Conservation (phyloP, 2,113 vertebrate genomes). For the Spheniscus mendiculus region DNA sequence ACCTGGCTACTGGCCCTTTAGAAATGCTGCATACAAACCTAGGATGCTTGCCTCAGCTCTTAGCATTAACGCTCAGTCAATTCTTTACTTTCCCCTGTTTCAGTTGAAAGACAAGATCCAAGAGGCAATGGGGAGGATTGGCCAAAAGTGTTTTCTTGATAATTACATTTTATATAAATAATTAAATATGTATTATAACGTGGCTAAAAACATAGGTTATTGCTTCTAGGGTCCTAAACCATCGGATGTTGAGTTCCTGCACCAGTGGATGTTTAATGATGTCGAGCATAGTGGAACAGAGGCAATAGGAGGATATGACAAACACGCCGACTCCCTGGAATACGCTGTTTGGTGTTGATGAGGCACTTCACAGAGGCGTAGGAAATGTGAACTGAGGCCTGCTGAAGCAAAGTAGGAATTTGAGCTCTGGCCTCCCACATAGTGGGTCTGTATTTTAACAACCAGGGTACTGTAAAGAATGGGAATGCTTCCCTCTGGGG, state of each 20-base stretch:
- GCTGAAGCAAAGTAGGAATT: constrained; percentile 10
- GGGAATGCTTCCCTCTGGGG: not conserved
- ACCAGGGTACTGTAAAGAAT: not conserved
- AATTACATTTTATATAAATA: not conserved
- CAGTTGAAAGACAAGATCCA: not conserved
- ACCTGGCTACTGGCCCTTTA: not conserved
- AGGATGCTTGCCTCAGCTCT: not conserved
- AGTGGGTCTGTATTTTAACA: constrained; percentile 46
- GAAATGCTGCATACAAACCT: not conserved
- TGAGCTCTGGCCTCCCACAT: constrained; percentile 31
- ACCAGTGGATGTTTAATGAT: not conserved
- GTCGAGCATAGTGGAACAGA: not conserved
- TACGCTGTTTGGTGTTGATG: not conserved
- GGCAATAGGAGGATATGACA: not conserved
- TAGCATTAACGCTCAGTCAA: rapidly evolving
- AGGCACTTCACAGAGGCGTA: not conserved
- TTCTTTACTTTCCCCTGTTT: not conserved
- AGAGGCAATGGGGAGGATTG: not conserved
- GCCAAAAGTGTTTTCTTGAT: not conserved
- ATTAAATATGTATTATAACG: not conserved
- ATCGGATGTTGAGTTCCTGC: not conserved
- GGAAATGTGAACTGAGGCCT: not conserved
- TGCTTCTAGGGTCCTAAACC: not conserved
- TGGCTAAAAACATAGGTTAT: not conserved
- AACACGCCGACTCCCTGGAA: not conserved